These are phyloP conservation scores for Parasteatoda tepidariorum DNA, from an alignment of 1,140 invertebrate genomes.

Conservation along the genomic window DNA sequence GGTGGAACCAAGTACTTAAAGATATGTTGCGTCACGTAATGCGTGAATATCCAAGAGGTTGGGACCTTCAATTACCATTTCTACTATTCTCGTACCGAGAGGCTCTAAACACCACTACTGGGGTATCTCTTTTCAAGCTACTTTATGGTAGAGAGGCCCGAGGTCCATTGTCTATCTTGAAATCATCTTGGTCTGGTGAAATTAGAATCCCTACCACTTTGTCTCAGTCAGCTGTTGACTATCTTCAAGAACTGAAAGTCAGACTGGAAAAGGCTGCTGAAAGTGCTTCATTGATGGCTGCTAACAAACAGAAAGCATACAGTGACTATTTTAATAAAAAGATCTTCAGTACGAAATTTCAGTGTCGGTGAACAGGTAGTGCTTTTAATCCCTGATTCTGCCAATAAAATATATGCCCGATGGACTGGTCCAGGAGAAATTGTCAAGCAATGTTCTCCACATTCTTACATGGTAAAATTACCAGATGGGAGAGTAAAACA, in stretches of 20 bases:
- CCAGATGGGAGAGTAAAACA: not conserved
- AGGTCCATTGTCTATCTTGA: constrained; percentile 14
- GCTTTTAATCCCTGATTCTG: constrained; percentile 23
- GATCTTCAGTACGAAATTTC: not conserved
- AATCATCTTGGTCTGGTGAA: constrained; percentile 8
- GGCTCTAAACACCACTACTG: not conserved
- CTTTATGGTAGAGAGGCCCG: constrained; percentile 7
- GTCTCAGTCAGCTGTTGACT: not conserved
- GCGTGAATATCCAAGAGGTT: not conserved
- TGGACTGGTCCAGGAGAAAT: not conserved
- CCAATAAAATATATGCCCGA: constrained; percentile 6
- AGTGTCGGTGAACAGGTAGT: not conserved
- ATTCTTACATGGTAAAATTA: constrained; percentile 8
- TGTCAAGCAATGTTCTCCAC: not conserved
- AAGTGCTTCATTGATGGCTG: not conserved
- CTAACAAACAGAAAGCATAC: not conserved
- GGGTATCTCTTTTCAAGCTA: not conserved
- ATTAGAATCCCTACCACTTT: not conserved
- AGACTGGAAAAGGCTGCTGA: not conserved
- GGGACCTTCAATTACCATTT: not conserved
- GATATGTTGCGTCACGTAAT: not conserved
- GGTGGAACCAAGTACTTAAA: constrained; percentile 16
- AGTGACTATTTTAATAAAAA: not conserved
- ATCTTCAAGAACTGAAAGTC: not conserved
- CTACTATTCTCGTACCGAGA: constrained; percentile 23